Conservation (phyloP, 2,888 invertebrate genomes). For the Caenorhabditis sinica region DNA sequence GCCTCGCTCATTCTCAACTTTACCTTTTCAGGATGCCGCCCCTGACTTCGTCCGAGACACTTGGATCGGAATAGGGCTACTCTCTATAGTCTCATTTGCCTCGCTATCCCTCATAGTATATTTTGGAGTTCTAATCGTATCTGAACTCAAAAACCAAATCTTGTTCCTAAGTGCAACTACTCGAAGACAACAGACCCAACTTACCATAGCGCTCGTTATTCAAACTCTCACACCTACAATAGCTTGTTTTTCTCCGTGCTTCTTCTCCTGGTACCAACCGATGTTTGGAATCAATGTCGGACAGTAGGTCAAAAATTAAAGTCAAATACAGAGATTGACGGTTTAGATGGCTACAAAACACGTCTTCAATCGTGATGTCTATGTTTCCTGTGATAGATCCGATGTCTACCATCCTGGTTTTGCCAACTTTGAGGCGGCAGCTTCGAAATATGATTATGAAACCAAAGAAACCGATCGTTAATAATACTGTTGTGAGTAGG, state of each 20-base stretch:
- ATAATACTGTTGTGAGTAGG: neutral
- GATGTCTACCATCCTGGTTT: constrained; percentile 9
- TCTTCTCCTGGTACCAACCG: constrained; percentile 46
- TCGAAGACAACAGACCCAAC: constrained; percentile 22
- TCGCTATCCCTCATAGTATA: neutral
- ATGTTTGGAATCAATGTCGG: constrained; percentile 37
- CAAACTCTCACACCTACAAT: constrained; percentile 27
- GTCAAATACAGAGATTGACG: neutral
- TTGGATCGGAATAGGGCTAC: constrained; percentile 21
- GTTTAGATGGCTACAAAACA: constrained; percentile 38
- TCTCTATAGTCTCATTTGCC: constrained; percentile 17
- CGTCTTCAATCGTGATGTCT: constrained; percentile 22
- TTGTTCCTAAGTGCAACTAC: constrained; percentile 12
- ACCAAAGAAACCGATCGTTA: neutral
- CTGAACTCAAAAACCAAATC: constrained; percentile 7
- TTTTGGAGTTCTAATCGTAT: neutral
- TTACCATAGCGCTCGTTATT: constrained; percentile 25
- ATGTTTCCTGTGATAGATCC: constrained; percentile 39
- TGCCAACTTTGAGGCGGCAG: neutral
- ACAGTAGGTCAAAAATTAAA: neutral
- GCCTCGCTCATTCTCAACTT: too few relatives aligned
- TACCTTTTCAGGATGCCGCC: constrained; percentile 14
- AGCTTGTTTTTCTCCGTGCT: constrained; percentile 38
- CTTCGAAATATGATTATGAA: neutral
- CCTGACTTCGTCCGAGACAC: constrained; percentile 13